phyloP scores from a whole-genome alignment of 92 coral and sea anemone genomes.

The Heliopora coerulea region DNA sequence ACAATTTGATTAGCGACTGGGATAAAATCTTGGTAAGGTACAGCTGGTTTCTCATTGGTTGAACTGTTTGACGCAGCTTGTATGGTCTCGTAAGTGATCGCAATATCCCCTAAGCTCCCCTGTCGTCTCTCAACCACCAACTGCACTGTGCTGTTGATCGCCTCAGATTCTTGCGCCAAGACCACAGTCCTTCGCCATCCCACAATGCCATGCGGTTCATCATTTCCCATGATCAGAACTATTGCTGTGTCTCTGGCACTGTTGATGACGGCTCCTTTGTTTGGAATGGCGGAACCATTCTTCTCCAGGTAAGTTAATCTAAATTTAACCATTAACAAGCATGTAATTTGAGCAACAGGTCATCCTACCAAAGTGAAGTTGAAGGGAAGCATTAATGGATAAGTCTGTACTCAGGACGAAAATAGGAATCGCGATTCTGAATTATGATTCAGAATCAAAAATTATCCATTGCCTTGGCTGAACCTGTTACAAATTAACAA shows the following conservation, averaged over 20 bases:
- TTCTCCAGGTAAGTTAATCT: constrained; percentile 32
- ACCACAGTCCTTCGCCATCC: constrained; percentile 65
- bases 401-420: no score
- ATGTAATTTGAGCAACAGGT: no score
- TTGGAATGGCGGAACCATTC: constrained; percentile 74
- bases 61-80: constrained; percentile 50
- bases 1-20: constrained; percentile 55
- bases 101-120: constrained; percentile 76
- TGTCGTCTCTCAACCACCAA: constrained; percentile 59
- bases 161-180: constrained; percentile 70
- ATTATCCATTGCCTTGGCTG: no score
- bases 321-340: neutral
- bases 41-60: constrained; percentile 67
- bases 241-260: constrained; percentile 71
- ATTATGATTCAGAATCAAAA: no score
- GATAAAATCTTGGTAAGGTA: constrained; percentile 72
- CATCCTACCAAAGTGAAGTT: no score
- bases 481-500: no score
- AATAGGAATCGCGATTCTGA: no score
- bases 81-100: constrained; percentile 68
- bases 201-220: constrained; percentile 89
- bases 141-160: constrained; percentile 61
- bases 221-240: constrained; percentile 81
- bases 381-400: no score
- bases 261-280: constrained; percentile 86